Base-by-base conservation (phyloP, 2,888 invertebrate genomes). In the Deilephila porcellus region DNA sequence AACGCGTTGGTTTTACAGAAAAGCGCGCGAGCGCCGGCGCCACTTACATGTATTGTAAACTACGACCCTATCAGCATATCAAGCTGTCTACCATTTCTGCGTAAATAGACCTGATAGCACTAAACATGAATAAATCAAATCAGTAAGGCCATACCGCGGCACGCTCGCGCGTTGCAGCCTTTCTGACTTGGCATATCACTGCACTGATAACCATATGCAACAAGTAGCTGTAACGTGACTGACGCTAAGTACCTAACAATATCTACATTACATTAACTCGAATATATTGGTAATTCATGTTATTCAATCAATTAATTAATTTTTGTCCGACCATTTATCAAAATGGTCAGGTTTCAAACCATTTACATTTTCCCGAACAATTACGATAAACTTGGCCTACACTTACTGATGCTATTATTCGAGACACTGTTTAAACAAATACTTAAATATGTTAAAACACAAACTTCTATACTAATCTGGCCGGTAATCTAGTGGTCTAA, bases 91-190 rank as follows among this genome's bases (percentile, higher is more conserved):
- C 80, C 79, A 78, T 82, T 88, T 86, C 85, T 85, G 75, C 79
- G 80, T 84, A 83, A 83, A 75, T 71, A 71, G 74, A 76, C 79
- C 80, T 86, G 86, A 85, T 86, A 82, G 79, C 71, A 73, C 64
- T 76, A 73, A 74, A 81, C 87, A 86, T 89, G 89, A 89, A 90
- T 91, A 88, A 88, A 85, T 86, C 87, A 88, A 84, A 80, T 70
- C 67, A 67, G 25, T 67, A 45, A 67, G 45, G 25, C 52, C 45
- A 67, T 67, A 67, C 45, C 45, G 25, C 25, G 37, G 20, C 20
- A 37, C 45, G 45, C 52, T 20, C 45, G 45, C 17, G 45, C 45
- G 1, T 25, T 20, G 45, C 17, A 17, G 45, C 45, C 25, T 67
- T 67, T 25, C 52, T 17, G 17, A 25, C 25, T 19, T 5, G 25